A percentile compares a stretch with the other conserved stretches of the same genome.
These are phyloP conservation scores for Clarias fuscus DNA, from an alignment of 2,797 vertebrate species.

Conservation along the genomic window DNA sequence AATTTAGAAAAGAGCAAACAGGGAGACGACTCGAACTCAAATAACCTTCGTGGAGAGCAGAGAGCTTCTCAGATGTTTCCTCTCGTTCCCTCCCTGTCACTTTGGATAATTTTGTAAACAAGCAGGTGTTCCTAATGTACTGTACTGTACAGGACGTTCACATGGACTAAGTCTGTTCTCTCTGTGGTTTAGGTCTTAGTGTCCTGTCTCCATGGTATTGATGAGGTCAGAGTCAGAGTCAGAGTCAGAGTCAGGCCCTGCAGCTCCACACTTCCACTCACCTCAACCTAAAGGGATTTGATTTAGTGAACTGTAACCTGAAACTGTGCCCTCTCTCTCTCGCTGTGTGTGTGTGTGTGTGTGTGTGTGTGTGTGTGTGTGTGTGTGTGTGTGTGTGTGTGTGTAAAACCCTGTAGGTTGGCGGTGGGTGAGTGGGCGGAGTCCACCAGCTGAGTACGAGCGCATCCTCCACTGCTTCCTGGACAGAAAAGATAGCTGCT, in stretches of 20 bases:
- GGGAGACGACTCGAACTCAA: background rate
- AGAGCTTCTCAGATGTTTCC: background rate
- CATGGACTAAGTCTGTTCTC: too few species aligned
- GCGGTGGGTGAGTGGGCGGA: constrained; percentile 79
- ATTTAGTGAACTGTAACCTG: background rate
- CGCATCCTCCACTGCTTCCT: constrained; percentile 83
- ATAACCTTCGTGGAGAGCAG: background rate
- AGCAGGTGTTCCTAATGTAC: background rate
- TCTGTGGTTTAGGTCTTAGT: too few species aligned
- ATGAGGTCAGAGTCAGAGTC: background rate
- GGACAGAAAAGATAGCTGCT: constrained; percentile 87
- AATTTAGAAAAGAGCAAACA: too few species aligned
- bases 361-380: too few species aligned
- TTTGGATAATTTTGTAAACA: background rate
- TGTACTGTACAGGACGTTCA: too few species aligned
- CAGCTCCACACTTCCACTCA: too few species aligned
- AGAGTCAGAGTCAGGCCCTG: background rate
- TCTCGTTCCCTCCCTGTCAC: background rate
- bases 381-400: background rate
- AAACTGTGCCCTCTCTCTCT: background rate
- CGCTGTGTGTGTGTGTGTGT: too few species aligned
- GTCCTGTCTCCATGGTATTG: background rate
- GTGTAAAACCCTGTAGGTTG: constrained; percentile 67
- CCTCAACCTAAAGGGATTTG: background rate
- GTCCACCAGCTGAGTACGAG: constrained; percentile 79